Base-by-base conservation (phyloP, 2,888 invertebrate species). In the Spodoptera picta region DNA sequence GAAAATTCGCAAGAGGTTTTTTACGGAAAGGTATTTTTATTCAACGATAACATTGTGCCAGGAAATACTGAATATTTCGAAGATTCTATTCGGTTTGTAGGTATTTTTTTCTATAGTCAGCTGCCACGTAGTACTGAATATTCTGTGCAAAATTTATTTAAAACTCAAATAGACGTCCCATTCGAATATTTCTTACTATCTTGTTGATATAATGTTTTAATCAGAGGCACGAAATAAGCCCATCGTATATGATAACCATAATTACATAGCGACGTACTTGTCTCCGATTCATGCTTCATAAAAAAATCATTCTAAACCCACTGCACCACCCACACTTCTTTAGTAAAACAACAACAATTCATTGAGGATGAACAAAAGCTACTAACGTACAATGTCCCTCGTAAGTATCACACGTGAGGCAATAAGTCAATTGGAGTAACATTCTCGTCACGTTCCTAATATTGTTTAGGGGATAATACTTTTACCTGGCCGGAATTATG, bases 401-500 rank as follows among this genome's bases (percentile, higher is more conserved):
- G 47, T 19, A 46, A 51, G 75, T 70, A 69, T 69, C 75, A 60
- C 14, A 51, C 54, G 46, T 42, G 58, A 65, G 49, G 69, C 81
- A 75, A 72, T 79, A 87, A 89, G 87, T 84, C 86, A 87, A 89
- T 87, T 84, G 86, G 81, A 81, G 79, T 81, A 75, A 79, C 80
- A 90, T 90, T 89, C 90, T 42, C 24, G 81, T 87, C 90, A 90
- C 90, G 90, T 90, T 86, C 65, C 85, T 90, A 90, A 90, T 90
- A 90, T 88, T 90, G 90, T 90, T 90, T 89, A 88, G 83, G 84
- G 86, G 87, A 81, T 87, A 89, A 90, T 90, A 90, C 89, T 90
- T 89, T 90, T 88, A 90, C 89, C 90, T 90, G 90, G 82, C 72
- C 83, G 83, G 87, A 88, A 90, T 90, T 87, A 90, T 89, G 83